phyloP scores from a whole-genome alignment of 2,113 vertebrate genomes.

The Girardinichthys multiradiatus region DNA sequence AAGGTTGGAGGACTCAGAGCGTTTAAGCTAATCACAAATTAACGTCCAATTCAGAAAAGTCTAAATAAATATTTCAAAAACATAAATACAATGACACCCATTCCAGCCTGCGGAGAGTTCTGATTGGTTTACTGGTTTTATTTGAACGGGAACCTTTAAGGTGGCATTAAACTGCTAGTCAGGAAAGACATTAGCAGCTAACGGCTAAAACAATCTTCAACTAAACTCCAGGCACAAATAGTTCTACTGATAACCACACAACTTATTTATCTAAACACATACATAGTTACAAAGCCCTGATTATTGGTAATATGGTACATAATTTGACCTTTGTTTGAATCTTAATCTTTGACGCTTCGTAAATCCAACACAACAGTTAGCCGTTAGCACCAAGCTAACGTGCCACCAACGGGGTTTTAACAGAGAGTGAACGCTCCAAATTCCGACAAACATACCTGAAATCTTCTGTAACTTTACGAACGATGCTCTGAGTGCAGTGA shows the following conservation, averaged over 20 bases:
- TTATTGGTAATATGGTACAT: fast-evolving
- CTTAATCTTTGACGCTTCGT: not conserved
- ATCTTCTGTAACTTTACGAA: conserved; percentile 28
- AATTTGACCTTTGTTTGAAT: not conserved
- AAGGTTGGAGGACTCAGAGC: not conserved
- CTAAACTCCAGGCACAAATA: not conserved
- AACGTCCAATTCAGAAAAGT: not conserved
- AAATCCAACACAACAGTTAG: conserved; percentile 15
- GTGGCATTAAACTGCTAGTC: not conserved
- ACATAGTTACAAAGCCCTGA: not conserved
- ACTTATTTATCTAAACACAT: not conserved
- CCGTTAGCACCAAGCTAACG: conserved; percentile 52
- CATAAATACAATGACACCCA: not conserved
- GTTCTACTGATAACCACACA: not conserved
- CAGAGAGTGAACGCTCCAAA: not conserved
- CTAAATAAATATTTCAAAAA: not conserved
- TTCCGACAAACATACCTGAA: conserved; percentile 48
- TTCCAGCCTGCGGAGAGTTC: not conserved
- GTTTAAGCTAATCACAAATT: not conserved
- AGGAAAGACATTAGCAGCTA: conserved; percentile 5
- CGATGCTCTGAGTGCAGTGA: conserved; percentile 19
- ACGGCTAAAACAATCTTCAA: conserved; percentile 35
- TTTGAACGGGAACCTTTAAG: not conserved
- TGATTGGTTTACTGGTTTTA: not conserved
- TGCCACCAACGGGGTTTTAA: conserved; percentile 27